Conservation (phyloP, 2,888 invertebrate species). For the Carabus problematicus region DNA sequence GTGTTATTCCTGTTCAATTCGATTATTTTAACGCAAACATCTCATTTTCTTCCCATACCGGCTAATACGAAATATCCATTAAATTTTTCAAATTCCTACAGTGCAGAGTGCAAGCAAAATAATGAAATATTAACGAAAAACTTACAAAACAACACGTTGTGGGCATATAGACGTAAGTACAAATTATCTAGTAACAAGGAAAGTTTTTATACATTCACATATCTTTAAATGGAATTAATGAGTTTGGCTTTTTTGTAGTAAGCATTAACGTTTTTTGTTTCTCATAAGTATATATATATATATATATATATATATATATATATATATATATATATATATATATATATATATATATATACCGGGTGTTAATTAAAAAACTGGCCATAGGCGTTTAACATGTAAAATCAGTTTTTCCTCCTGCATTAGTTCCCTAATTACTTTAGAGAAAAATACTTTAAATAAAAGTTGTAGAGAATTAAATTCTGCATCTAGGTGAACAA, state of each 20-base stretch:
- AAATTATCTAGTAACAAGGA: not conserved
- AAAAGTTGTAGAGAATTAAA: too few relatives aligned
- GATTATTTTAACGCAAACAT: not conserved
- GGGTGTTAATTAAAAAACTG: too few relatives aligned
- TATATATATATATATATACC: too few relatives aligned
- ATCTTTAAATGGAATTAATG: not conserved
- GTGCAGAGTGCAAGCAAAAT: conserved; percentile 16
- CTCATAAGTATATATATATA: not conserved
- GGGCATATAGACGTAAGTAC: conserved; percentile 37
- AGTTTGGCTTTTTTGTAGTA: not conserved
- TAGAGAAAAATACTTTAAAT: too few relatives aligned
- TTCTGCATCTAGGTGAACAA: too few relatives aligned
- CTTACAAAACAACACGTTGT: conserved; percentile 29
- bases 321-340: too few relatives aligned
- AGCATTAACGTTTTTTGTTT: not conserved
- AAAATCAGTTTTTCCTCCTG: too few relatives aligned
- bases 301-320: too few relatives aligned
- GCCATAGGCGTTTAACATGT: too few relatives aligned
- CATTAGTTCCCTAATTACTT: too few relatives aligned
- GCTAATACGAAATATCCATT: conserved; percentile 8
- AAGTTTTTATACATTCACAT: not conserved
- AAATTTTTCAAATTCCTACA: conserved; percentile 13
- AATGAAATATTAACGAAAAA: conserved; percentile 16
- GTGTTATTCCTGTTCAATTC: not conserved
- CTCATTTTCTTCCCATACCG: conserved; percentile 20